Evolutionary conservation across 2,888 invertebrate species (phyloP).

Genomic region (Toxonevra muliebris): DNA sequence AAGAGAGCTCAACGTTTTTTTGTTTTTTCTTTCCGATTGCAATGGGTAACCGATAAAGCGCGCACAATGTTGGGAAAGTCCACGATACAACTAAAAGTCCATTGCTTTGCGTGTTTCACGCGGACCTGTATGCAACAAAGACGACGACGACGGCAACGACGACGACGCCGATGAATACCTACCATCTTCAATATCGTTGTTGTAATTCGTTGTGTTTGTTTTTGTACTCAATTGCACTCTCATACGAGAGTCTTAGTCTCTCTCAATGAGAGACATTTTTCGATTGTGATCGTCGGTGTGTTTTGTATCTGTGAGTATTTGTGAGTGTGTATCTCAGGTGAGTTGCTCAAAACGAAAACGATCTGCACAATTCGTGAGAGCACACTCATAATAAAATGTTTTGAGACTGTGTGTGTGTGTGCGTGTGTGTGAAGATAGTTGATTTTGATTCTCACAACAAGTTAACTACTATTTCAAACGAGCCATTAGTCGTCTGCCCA

Average conservation of each 20-base stretch:
- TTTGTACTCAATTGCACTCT: constrained; percentile 31
- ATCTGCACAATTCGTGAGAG: constrained; percentile 2
- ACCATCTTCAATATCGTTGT: constrained; percentile 3
- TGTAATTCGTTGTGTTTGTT: constrained; percentile 39
- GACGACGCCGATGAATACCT: constrained; percentile 15
- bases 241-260: constrained; percentile 20
- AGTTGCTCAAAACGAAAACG: background rate
- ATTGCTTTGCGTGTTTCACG: constrained; percentile 63
- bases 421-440: no score
- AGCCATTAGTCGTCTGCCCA: no score
- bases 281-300: constrained; percentile 3
- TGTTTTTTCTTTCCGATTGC: background rate
- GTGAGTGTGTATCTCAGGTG: constrained; percentile 22
- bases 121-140: constrained; percentile 56
- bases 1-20: background rate
- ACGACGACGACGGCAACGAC: constrained; percentile 28
- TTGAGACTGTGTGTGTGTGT: background rate
- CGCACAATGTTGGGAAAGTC: constrained; percentile 66
- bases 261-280: background rate
- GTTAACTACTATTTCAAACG: no score
- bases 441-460: no score
- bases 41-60: constrained; percentile 46
- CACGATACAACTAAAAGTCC: constrained; percentile 66
- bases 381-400: constrained; percentile 11
- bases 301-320: constrained; percentile 37